These are phyloP conservation scores for Eulithis prunata DNA, from an alignment of 2,888 invertebrate genomes.

Conservation along the genomic window DNA sequence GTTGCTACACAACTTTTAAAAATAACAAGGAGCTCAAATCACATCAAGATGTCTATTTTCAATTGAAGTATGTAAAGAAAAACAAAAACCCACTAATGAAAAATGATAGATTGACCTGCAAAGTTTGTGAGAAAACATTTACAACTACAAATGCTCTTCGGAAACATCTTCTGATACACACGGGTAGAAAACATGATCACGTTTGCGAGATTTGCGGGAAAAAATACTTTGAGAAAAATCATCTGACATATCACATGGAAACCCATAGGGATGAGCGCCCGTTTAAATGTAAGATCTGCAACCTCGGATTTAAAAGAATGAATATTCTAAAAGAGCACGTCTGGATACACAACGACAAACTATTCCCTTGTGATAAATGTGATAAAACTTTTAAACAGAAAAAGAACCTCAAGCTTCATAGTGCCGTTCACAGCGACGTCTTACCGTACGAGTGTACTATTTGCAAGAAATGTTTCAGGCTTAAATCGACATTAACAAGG, in stretches of 20 bases:
- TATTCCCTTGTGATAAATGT: slow-evolving; percentile 61
- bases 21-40: slow-evolving; percentile 51
- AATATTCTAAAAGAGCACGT: slow-evolving; percentile 56
- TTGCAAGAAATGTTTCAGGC: background rate
- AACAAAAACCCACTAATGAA: slow-evolving; percentile 41
- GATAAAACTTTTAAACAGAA: background rate
- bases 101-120: slow-evolving; percentile 53
- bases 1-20: slow-evolving; percentile 60
- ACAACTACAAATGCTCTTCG: slow-evolving; percentile 56
- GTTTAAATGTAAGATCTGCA: slow-evolving; percentile 68
- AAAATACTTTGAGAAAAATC: slow-evolving; percentile 58
- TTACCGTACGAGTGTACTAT: background rate
- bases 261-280: slow-evolving; percentile 64
- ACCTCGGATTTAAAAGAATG: slow-evolving; percentile 58
- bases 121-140: slow-evolving; percentile 62
- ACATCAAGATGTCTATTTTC: slow-evolving; percentile 54
- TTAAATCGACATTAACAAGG: background rate
- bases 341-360: slow-evolving; percentile 57
- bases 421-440: background rate
- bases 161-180: slow-evolving; percentile 84
- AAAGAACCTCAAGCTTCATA: background rate
- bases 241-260: slow-evolving; percentile 56
- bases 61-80: slow-evolving; percentile 45
- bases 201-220: slow-evolving; percentile 71
- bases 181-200: slow-evolving; percentile 64